phyloP scores from a whole-genome alignment of 2,888 invertebrate genomes.

The Latheticus oryzae region DNA sequence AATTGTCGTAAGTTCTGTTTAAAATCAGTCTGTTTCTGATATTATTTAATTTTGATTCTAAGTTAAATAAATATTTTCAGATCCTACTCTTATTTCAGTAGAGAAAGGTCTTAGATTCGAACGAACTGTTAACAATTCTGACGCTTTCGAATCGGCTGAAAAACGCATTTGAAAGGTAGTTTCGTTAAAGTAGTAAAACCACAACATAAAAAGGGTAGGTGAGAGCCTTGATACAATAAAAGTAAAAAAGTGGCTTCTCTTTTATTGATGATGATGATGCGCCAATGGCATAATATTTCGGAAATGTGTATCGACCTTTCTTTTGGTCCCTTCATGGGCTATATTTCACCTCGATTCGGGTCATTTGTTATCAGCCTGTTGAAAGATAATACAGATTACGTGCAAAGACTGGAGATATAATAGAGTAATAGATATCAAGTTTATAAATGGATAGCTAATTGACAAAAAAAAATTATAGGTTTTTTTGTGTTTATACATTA shows the following conservation, averaged over 20 bases:
- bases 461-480: constrained; percentile 12
- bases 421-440: constrained; percentile 49
- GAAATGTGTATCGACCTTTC: constrained; percentile 45
- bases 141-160: too few species aligned
- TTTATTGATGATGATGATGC: constrained; percentile 29
- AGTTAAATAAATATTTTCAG: too few species aligned
- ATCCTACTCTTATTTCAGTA: too few species aligned
- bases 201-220: constrained; percentile 18
- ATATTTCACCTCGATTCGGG: constrained; percentile 53
- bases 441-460: too few species aligned
- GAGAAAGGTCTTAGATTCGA: too few species aligned
- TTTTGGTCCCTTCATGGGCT: constrained; percentile 43
- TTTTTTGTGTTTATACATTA: too few species aligned
- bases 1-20: too few species aligned
- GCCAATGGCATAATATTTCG: constrained; percentile 42
- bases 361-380: constrained; percentile 55
- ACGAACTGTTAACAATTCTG: too few species aligned
- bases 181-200: background rate
- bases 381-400: constrained; percentile 58
- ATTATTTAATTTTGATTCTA: too few species aligned
- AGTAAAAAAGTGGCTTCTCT: constrained; percentile 22
- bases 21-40: too few species aligned
- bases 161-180: background rate
- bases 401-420: constrained; percentile 52
- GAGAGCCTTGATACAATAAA: constrained; percentile 27